Evolutionary conservation across 30 jellyfish, hydroid and myxozoan genomes (phyloP).

Genomic region (Aurelia aurita complex sp. Pacific): DNA sequence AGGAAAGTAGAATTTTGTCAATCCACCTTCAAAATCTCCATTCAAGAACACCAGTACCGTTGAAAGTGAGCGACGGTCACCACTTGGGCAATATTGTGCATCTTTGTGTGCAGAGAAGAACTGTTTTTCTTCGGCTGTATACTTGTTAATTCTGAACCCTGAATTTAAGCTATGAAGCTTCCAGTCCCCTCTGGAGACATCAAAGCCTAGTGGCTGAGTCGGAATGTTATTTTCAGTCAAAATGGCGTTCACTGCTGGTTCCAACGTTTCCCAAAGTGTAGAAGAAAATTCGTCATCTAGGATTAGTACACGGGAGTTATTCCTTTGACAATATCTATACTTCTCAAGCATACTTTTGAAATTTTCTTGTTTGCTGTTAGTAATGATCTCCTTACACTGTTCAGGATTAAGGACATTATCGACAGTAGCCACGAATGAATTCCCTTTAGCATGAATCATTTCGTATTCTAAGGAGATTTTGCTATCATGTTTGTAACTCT

Average conservation of each 20-base stretch:
- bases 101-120: conserved; percentile 67
- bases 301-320: conserved; percentile 48
- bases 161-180: conserved; percentile 15
- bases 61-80: conserved; percentile 61
- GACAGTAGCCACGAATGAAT: conserved; percentile 28
- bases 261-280: conserved; percentile 31
- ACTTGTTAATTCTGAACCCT: conserved; percentile 43
- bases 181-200: conserved; percentile 62
- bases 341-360: conserved; percentile 13
- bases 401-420: conserved; percentile 18
- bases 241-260: neutral
- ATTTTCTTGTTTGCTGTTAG: neutral
- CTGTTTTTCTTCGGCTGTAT: conserved; percentile 18
- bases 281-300: conserved; percentile 38
- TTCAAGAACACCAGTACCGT: conserved; percentile 48
- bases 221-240: conserved; percentile 8
- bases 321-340: neutral
- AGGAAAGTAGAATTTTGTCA: conserved; percentile 51
- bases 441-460: neutral
- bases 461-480: neutral
- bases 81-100: conserved; percentile 73
- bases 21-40: conserved; percentile 63
- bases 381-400: conserved; percentile 34
- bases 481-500: neutral
- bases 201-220: conserved; percentile 34